Evolutionary conservation across 2,888 invertebrate species (phyloP).

Genomic region (Pteria penguin): DNA sequence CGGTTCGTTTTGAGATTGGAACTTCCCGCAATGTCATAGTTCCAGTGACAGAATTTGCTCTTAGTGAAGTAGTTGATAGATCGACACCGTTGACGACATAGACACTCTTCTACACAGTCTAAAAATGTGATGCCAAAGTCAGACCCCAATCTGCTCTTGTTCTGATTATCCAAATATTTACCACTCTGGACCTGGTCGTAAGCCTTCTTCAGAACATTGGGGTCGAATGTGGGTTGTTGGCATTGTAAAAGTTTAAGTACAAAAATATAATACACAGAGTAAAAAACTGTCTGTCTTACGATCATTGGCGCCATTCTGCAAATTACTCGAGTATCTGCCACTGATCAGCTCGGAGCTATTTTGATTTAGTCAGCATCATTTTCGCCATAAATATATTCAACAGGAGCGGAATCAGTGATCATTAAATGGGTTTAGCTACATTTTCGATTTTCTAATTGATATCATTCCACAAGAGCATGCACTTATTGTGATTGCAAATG

Average conservation of each 20-base stretch:
- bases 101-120: not conserved
- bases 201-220: not conserved
- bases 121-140: not conserved
- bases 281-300: no score
- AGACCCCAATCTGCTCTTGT: not conserved
- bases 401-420: no score
- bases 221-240: not conserved
- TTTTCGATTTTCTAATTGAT: no score
- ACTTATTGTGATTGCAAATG: no score
- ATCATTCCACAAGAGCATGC: no score
- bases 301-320: no score
- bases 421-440: no score
- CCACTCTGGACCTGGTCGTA: not conserved
- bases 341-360: no score
- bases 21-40: not conserved
- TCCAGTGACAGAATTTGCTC: not conserved
- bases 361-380: no score
- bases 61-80: not conserved
- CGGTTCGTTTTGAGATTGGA: not conserved
- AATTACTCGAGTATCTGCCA: no score
- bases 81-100: not conserved
- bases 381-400: no score
- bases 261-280: not conserved
- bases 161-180: not conserved
- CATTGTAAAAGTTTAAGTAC: not conserved